Evolutionary conservation across 2,888 invertebrate genomes (phyloP).

Genomic region (Julus scanicus): DNA sequence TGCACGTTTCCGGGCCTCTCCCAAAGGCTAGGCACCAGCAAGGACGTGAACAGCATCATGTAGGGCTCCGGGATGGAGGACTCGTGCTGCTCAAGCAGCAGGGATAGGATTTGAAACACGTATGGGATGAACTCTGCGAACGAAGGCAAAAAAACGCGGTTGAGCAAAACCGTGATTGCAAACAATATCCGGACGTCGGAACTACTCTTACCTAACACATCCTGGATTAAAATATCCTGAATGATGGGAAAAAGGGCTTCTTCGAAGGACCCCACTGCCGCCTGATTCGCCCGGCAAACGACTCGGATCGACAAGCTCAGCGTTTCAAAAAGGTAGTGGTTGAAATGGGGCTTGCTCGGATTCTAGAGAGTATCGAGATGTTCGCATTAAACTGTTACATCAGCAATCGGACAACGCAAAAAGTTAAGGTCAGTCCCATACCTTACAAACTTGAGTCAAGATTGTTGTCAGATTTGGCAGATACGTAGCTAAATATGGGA

Average conservation of each 20-base stretch:
- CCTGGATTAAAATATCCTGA: conserved; percentile 92
- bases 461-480: conserved; percentile 87
- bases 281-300: conserved; percentile 83
- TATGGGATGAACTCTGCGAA: conserved; percentile 94
- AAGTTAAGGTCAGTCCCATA: conserved; percentile 31
- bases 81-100: conserved; percentile 78
- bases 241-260: conserved; percentile 93
- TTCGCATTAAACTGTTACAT: not conserved
- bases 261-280: conserved; percentile 84
- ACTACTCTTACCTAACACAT: conserved; percentile 79
- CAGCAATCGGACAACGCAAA: not conserved
- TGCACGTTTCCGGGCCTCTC: conserved; percentile 93
- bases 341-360: conserved; percentile 84
- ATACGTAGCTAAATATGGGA: conserved; percentile 83
- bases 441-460: conserved; percentile 80
- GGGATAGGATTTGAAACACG: conserved; percentile 95
- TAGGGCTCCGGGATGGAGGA: conserved; percentile 80
- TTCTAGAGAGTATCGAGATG: conserved; percentile 51
- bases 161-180: not conserved
- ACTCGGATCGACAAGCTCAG: conserved; percentile 78
- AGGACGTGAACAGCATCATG: conserved; percentile 87
- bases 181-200: conserved; percentile 44
- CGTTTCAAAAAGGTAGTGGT: conserved; percentile 97
- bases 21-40: conserved; percentile 92
- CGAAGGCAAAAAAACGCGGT: conserved; percentile 57